These are phyloP conservation scores for Sinocyclocheilus maitianheensis DNA, from an alignment of 2,113 vertebrate genomes.

Conservation along the genomic window DNA sequence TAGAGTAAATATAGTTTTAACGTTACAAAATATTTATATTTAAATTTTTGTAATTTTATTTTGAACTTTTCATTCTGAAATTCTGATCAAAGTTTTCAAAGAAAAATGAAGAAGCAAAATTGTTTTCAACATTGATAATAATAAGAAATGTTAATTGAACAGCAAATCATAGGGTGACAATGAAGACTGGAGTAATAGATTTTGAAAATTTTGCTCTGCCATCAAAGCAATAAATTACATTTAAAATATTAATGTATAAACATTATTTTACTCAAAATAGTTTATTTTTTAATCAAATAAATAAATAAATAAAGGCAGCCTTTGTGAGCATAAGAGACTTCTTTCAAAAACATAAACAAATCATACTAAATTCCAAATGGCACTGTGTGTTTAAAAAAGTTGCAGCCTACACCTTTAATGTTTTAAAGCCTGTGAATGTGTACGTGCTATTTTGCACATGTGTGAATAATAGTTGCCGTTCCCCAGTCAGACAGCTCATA, in stretches of 20 bases:
- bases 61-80: neutral
- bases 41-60: neutral
- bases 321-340: neutral
- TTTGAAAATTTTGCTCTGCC: neutral
- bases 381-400: neutral
- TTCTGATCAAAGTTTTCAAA: neutral
- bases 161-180: neutral
- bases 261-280: neutral
- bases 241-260: neutral
- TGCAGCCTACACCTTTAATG: neutral
- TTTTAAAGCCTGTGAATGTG: neutral
- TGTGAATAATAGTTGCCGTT: neutral
- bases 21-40: neutral
- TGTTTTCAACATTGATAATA: neutral
- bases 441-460: neutral
- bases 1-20: neutral
- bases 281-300: neutral
- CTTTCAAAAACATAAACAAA: neutral
- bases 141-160: neutral
- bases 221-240: neutral
- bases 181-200: too few relatives aligned
- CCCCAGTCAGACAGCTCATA: constrained; percentile 49
- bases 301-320: neutral
- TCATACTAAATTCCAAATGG: neutral
- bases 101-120: too few relatives aligned